Evolutionary conservation across 2,797 vertebrate species (phyloP).

Genomic region (Antennarius maculatus): DNA sequence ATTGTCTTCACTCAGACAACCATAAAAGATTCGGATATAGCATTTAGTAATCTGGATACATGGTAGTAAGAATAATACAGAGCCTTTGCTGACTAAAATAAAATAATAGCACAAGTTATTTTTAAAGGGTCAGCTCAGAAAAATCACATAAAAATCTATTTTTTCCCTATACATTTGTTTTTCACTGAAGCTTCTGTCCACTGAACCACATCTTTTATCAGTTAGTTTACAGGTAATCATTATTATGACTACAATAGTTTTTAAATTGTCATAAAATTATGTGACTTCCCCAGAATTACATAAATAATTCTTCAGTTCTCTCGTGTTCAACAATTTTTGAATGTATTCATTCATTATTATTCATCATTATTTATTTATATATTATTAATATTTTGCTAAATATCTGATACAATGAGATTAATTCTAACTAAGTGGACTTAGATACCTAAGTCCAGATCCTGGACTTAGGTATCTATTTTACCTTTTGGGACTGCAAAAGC

Average conservation of each 20-base stretch:
- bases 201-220: neutral
- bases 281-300: too few species aligned
- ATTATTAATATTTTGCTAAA: too few species aligned
- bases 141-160: neutral
- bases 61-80: slow-evolving; percentile 18
- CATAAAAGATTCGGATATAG: slow-evolving; percentile 1
- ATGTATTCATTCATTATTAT: too few species aligned
- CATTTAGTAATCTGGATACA: slow-evolving; percentile 1
- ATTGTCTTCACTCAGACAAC: slow-evolving; percentile 4
- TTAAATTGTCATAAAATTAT: neutral
- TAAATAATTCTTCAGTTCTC: neutral
- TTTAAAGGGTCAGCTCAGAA: slow-evolving; percentile 1
- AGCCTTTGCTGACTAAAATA: neutral
- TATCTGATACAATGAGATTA: too few species aligned
- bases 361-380: too few species aligned
- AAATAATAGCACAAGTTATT: slow-evolving; percentile 1
- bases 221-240: neutral
- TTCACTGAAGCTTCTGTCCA: neutral
- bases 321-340: neutral
- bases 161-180: neutral
- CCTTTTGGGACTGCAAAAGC: neutral
- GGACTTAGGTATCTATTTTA: too few species aligned
- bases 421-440: neutral
- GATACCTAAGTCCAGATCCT: too few species aligned
- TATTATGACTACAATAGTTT: neutral